A percentile compares a stretch with the other conserved stretches of the same genome.
Conservation (phyloP, 2,113 vertebrate genomes). For the Cynopterus brachyotis region DNA sequence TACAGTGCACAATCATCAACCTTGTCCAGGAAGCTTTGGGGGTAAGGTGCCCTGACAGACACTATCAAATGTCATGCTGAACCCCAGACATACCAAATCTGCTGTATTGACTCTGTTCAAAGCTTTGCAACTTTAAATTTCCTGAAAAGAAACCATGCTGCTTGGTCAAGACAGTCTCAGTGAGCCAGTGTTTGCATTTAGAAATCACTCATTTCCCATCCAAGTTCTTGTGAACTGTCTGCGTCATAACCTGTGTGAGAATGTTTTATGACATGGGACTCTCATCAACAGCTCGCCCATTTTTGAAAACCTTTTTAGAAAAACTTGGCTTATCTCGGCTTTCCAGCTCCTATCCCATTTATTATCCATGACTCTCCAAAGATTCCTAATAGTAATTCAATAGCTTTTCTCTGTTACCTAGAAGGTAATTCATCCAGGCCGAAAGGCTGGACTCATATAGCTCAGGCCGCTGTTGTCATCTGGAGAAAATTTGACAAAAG, state of each 20-base stretch:
- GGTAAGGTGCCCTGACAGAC: neutral
- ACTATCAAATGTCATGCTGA: neutral
- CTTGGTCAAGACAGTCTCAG: neutral
- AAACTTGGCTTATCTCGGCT: neutral
- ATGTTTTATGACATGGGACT: neutral
- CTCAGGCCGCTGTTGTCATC: neutral
- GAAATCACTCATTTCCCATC: neutral
- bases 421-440: neutral
- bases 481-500: neutral
- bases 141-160: neutral
- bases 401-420: constrained; percentile 4
- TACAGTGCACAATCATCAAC: fast-evolving
- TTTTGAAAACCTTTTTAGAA: constrained; percentile 20
- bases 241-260: neutral
- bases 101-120: neutral
- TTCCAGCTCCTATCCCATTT: neutral
- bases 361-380: constrained; percentile 16
- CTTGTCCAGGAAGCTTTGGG: neutral
- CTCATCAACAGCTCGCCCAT: neutral
- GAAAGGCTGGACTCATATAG: neutral
- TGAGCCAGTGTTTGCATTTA: neutral
- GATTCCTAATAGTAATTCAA: neutral
- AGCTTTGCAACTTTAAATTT: neutral
- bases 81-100: neutral
- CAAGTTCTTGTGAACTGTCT: neutral